phyloP scores from a whole-genome alignment of 2,797 vertebrate genomes.

The Heterohyrax brucei region DNA sequence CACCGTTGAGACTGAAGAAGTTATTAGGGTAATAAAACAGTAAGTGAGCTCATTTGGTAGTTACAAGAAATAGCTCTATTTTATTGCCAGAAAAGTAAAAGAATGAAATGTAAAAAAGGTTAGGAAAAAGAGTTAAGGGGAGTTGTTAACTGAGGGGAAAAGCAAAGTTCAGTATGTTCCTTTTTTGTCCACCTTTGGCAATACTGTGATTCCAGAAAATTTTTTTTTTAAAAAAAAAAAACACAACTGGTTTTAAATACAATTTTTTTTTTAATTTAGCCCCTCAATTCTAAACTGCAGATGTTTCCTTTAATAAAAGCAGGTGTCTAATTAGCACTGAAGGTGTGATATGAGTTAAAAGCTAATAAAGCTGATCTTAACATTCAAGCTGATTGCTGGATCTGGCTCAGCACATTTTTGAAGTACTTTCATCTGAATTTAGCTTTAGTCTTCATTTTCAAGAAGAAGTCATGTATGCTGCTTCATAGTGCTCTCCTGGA shows the following conservation, averaged over 20 bases:
- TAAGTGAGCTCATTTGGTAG: background rate
- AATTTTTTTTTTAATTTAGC: constrained; percentile 61
- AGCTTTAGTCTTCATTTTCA: constrained; percentile 59
- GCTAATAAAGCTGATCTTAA: constrained; percentile 22
- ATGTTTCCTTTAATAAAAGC: constrained; percentile 58
- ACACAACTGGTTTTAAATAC: background rate
- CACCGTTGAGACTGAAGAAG: background rate
- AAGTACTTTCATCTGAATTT: constrained; percentile 58
- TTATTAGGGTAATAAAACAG: background rate
- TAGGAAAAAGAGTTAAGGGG: background rate
- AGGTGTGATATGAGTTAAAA: constrained; percentile 54
- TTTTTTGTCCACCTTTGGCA: background rate
- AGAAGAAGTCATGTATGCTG: background rate
- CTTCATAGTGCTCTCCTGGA: background rate
- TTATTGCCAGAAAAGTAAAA: constrained; percentile 40
- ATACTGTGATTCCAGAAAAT: constrained; percentile 57
- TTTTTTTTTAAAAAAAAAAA: background rate
- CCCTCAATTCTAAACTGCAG: constrained; percentile 38
- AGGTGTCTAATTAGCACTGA: constrained; percentile 58
- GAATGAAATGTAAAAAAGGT: background rate
- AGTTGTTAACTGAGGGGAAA: background rate
- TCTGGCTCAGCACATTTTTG: constrained; percentile 30
- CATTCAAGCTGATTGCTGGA: constrained; percentile 18
- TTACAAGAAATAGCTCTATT: background rate
- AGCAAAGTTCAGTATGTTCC: constrained; percentile 18